A percentile compares a stretch with the other conserved stretches of the same genome.
Evolutionary conservation across 2,113 vertebrate genomes (phyloP).

Genomic region (Orycteropus afer): DNA sequence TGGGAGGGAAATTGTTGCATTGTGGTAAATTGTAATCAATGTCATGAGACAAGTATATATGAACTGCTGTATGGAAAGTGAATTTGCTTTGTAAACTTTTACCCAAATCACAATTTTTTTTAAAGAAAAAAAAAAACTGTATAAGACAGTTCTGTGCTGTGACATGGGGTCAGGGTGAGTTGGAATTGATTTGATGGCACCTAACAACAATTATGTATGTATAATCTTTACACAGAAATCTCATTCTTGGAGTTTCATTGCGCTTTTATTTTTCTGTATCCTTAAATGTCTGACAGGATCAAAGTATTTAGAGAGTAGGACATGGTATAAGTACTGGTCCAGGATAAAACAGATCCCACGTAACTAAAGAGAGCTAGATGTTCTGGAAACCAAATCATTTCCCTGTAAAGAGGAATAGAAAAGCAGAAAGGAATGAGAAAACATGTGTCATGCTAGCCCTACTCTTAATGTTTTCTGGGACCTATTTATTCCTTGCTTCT

Average conservation of each 20-base stretch:
- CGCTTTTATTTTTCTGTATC: conserved; percentile 12
- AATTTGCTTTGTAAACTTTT: too few species aligned
- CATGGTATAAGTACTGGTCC: neutral
- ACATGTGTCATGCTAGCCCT: conserved; percentile 32
- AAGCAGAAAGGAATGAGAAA: conserved; percentile 4
- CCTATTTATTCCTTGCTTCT: conserved; percentile 61
- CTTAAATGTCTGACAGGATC: neutral
- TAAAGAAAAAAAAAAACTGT: too few species aligned
- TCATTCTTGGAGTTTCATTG: conserved; percentile 14
- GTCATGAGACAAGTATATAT: too few species aligned
- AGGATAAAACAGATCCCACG: neutral
- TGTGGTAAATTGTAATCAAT: too few species aligned
- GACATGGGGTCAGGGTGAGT: too few species aligned
- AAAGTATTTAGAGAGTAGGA: conserved; percentile 5
- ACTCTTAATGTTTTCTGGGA: conserved; percentile 49
- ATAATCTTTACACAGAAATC: neutral
- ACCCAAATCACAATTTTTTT: too few species aligned
- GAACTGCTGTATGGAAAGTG: too few species aligned
- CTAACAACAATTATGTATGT: too few species aligned
- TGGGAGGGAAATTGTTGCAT: too few species aligned
- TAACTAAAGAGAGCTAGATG: conserved; percentile 11
- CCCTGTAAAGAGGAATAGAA: neutral
- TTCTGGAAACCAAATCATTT: conserved; percentile 4
- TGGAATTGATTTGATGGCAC: too few species aligned
- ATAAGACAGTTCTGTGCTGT: too few species aligned